Evolutionary conservation across 35 echinoderm and acorn worm species (phyloP).

Genomic region (Apostichopus japonicus): DNA sequence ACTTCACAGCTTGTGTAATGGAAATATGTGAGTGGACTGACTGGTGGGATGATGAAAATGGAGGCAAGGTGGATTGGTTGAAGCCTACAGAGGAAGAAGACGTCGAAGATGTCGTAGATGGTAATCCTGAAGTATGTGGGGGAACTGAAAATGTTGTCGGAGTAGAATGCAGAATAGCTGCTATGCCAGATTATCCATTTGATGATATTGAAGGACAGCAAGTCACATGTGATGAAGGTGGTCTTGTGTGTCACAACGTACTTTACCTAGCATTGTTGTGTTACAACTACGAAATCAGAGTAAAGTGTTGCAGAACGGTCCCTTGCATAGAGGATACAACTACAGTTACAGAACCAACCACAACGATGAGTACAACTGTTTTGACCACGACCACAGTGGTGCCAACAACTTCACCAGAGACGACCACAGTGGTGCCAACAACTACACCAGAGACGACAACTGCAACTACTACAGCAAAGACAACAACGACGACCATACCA

Average conservation of each 20-base stretch:
- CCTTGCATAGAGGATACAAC: not conserved
- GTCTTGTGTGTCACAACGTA: conserved; percentile 27
- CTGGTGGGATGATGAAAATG: conserved; percentile 28
- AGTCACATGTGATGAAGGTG: not conserved
- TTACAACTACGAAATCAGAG: conserved; percentile 20
- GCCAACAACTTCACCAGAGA: not conserved
- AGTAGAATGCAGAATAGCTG: conserved; percentile 25
- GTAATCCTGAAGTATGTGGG: not conserved
- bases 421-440: conserved; percentile 1
- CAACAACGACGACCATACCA: not conserved
- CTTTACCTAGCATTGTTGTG: conserved; percentile 15
- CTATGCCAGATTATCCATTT: conserved; percentile 43
- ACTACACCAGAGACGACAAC: not conserved
- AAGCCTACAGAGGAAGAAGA: not conserved
- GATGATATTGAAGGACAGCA: conserved; percentile 23
- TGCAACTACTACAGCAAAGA: not conserved
- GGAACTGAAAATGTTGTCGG: not conserved
- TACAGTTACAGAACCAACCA: not conserved
- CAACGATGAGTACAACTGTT: not conserved
- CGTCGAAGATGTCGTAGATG: not conserved
- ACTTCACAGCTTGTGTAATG: not conserved
- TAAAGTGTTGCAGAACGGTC: conserved; percentile 5
- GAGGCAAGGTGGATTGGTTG: conserved; percentile 38
- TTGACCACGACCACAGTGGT: not conserved
- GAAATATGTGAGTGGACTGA: conserved; percentile 25